These are phyloP conservation scores for Conus canariensis DNA, from an alignment of 2,888 invertebrate genomes.

Conservation along the genomic window DNA sequence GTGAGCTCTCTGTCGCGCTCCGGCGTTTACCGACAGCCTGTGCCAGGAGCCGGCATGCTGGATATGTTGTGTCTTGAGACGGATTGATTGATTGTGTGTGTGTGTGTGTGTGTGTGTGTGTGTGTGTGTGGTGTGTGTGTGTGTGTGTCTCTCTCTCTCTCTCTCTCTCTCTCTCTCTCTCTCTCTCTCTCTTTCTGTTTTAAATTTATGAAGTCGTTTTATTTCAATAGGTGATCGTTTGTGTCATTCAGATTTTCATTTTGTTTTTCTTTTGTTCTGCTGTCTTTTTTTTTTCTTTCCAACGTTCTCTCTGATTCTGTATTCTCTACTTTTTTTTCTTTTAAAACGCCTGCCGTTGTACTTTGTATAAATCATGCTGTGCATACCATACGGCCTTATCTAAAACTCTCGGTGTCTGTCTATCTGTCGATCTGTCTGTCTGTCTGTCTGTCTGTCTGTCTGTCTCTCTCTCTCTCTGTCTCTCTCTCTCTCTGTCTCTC, in stretches of 20 bases:
- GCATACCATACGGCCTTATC: too few species aligned
- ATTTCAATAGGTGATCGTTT: too few species aligned
- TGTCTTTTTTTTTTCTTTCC: neutral
- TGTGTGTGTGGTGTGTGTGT: neutral
- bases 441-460: neutral
- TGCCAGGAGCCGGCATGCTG: neutral
- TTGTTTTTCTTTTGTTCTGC: neutral
- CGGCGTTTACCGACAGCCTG: slow-evolving; percentile 6
- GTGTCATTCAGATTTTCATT: neutral
- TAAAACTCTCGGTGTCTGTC: neutral
- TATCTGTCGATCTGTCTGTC: neutral
- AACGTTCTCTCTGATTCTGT: neutral
- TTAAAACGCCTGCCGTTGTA: too few species aligned
- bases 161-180: slow-evolving; percentile 15
- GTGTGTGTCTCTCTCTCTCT: neutral
- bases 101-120: neutral
- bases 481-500: neutral
- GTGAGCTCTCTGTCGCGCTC: slow-evolving; percentile 3
- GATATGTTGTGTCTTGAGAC: too few species aligned
- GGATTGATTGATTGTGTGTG: neutral
- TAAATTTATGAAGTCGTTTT: neutral
- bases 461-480: neutral
- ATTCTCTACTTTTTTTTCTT: too few species aligned
- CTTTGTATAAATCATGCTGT: too few species aligned
- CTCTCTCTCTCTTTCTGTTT: neutral